Evolutionary conservation across 2,888 invertebrate species (phyloP), one percentile per base, ranked within the genome.

Genomic region (Drosophila silvestris): DNA sequence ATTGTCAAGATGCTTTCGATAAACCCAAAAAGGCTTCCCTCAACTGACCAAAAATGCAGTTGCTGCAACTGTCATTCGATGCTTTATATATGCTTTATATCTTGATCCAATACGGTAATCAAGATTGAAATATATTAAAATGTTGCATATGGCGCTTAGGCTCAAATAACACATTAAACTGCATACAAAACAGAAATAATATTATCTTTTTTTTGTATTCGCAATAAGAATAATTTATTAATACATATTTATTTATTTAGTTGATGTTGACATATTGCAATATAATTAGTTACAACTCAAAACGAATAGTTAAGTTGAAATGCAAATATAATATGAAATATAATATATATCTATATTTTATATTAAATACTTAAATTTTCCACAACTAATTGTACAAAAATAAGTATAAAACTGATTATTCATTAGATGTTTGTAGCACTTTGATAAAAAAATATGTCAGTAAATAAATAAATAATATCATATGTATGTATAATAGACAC

Each of bases 1-100:
- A 52, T 47, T 79, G 75, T 63, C 70, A 73, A 78, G 74, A 78
- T 82, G 67, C 60, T 59, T 16, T 41, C 78, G 74, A 74, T 62
- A 74, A 59, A 44, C 37, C 26, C 28, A 32, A 41, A 53, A 33
- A 32, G 14, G 14, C 39, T 33, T 22, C 4, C 19, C 30, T 10
- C 50, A 61, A 30, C 57, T 51, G 26, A 16, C 16, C 54, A 14
- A 67, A 47, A 30, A 19, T 52, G 30, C 35, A 26, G 9, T 58
- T 33, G 50, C 28, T 39, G 68, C 68, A 39, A 39, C 22, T 68
- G 70, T 68, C 14, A 69, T 19, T 32, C 30, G 47, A 68, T 68
- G 26, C 30, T 26, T 10, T 6, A n/a, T 9, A n/a, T 54, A 30
- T 30, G n/a, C 39, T 7, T 19, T 37, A 50, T 64, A 66, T 52